Evolutionary conservation across 1,140 invertebrate species (phyloP).

Genomic region (Leguminivora glycinivorella): DNA sequence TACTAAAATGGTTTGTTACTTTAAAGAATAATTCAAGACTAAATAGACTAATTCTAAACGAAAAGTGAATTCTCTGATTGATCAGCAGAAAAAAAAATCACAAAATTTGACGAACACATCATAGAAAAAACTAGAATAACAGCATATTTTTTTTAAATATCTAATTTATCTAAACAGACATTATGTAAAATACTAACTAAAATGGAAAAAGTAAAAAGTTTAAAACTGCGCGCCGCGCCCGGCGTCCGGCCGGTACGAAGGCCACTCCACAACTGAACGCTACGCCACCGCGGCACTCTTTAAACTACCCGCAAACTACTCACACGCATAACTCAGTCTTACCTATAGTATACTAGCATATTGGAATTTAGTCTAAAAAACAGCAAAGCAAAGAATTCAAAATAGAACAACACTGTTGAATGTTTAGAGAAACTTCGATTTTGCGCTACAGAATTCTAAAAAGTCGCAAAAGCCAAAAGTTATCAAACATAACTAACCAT

Average conservation of each 20-base stretch:
- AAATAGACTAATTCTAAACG: too few relatives aligned
- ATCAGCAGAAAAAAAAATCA: too few relatives aligned
- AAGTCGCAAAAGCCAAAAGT: background rate
- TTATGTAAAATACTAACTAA: background rate
- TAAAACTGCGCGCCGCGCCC: constrained; percentile 1
- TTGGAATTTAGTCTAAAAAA: background rate
- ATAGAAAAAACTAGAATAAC: background rate
- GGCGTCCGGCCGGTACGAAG: background rate
- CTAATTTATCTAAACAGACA: background rate
- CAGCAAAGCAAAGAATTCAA: background rate
- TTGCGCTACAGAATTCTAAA: background rate
- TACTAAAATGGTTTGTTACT: too few relatives aligned
- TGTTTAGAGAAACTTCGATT: background rate
- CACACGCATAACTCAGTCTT: background rate
- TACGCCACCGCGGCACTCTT: background rate
- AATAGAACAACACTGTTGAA: background rate
- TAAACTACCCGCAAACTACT: constrained; percentile 1
- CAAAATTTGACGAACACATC: too few relatives aligned
- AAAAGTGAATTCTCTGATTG: too few relatives aligned
- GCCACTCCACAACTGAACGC: background rate
- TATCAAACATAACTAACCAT: background rate
- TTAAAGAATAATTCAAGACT: too few relatives aligned
- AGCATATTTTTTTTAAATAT: background rate
- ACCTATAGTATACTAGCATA: background rate
- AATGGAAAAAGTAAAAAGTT: background rate